Conservation (phyloP, 2,888 invertebrate genomes). For the Hirtodrosophila histrioides region DNA sequence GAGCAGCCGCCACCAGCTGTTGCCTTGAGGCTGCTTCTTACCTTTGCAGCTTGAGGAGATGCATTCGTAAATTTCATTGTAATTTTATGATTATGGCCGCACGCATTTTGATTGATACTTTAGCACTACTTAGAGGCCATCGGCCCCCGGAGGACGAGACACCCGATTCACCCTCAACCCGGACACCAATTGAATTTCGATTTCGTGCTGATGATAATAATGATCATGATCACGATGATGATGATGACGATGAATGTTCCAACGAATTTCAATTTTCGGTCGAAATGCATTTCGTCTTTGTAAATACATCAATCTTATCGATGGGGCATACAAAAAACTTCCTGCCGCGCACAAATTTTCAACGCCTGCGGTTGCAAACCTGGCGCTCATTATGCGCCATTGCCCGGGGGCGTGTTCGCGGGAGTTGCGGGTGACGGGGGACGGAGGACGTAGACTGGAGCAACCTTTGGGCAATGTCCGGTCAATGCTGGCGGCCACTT, state of each 20-base stretch:
- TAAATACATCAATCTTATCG: constrained; percentile 69
- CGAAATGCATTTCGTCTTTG: constrained; percentile 62
- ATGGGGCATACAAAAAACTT: constrained; percentile 37
- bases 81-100: constrained; percentile 79
- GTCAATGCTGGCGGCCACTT: constrained; percentile 33
- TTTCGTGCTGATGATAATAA: constrained; percentile 23
- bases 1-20: constrained; percentile 45
- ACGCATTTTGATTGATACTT: constrained; percentile 80
- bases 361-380: constrained; percentile 57
- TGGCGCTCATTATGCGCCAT: constrained; percentile 66
- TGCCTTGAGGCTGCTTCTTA: constrained; percentile 16
- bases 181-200: constrained; percentile 51
- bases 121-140: constrained; percentile 72
- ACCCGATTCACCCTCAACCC: constrained; percentile 26
- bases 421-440: constrained; percentile 3
- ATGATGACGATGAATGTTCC: constrained; percentile 39
- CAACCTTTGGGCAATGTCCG: constrained; percentile 50
- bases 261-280: constrained; percentile 66
- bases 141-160: constrained; percentile 23
- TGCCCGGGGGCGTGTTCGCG: constrained; percentile 13
- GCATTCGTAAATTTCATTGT: constrained; percentile 75
- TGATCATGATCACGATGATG: constrained; percentile 18
- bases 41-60: constrained; percentile 25
- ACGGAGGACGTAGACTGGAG: neutral
- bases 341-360: constrained; percentile 56